A percentile compares a stretch with the other conserved stretches of the same genome.
These are phyloP conservation scores for Invenusta paracnida DNA, from an alignment of 2,888 invertebrate species.

Conservation along the genomic window DNA sequence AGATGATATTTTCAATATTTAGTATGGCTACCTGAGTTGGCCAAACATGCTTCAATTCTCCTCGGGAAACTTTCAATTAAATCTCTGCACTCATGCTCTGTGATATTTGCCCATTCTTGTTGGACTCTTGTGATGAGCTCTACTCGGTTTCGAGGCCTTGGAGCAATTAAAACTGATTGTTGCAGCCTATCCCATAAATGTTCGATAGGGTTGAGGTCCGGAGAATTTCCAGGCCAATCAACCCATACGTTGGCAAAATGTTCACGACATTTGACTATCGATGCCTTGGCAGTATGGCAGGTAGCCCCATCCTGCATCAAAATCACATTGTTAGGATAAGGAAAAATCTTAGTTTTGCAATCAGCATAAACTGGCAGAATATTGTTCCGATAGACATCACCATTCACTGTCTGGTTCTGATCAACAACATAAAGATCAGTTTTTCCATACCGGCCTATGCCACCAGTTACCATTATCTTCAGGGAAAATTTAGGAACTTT, in stretches of 20 bases:
- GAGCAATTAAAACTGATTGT: slow-evolving; percentile 5
- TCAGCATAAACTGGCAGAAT: neutral
- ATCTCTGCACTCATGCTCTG: neutral
- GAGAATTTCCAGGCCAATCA: slow-evolving; percentile 25
- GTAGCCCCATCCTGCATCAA: slow-evolving; percentile 18
- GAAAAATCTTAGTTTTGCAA: neutral
- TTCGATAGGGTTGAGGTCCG: slow-evolving; percentile 31
- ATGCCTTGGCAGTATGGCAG: neutral
- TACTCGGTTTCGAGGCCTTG: slow-evolving; percentile 3
- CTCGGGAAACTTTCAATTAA: neutral
- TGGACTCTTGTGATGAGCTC: slow-evolving; percentile 18
- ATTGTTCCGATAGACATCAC: neutral
- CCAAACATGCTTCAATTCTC: slow-evolving; percentile 1
- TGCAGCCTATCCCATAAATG: slow-evolving; percentile 33
- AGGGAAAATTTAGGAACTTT: slow-evolving; percentile 24
- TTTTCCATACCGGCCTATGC: slow-evolving; percentile 7
- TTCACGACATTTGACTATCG: neutral
- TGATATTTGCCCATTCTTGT: slow-evolving; percentile 12
- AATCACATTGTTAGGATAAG: neutral
- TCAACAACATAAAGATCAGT: neutral
- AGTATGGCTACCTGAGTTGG: slow-evolving; percentile 12
- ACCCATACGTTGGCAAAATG: neutral
- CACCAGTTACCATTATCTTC: slow-evolving; percentile 5
- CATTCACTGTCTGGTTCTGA: neutral
- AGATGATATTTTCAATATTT: slow-evolving; percentile 17